Evolutionary conservation across 2,888 invertebrate genomes (phyloP), one percentile per base, ranked within the genome.

Genomic region (Oligia latruncula): DNA sequence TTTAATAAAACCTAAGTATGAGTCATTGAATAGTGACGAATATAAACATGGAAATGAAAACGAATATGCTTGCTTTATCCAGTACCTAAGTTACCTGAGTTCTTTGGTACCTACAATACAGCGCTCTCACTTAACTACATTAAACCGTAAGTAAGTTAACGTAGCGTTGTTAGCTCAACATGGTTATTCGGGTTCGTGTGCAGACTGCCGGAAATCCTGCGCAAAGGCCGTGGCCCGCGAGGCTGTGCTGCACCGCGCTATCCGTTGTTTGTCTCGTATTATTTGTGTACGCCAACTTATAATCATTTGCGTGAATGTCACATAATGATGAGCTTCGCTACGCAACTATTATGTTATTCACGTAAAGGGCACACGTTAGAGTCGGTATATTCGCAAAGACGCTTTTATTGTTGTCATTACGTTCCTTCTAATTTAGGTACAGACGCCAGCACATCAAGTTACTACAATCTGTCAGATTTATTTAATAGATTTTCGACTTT

Each of bases 141-240:
- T 72, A 83, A 80, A 67, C 67, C 68, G 52, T 72, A 80, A 80
- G 75, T 78, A 82, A 81, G 77, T 89, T 88, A 91, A 85, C 91
- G 87, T 91, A 90, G 84, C 89, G 89, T 88, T 91, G 91, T 92
- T 90, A 90, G 88, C 87, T 91, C 85, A 89, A 90, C 83, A 88
- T 90, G 84, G 88, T 87, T 88, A 90, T 91, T 90, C 91, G 91
- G 92, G 93, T 92, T 93, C 92, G 93, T 93, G 94, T 91, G 93
- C 93, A 92, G 90, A 92, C 89, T 95, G 95, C 95, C 96, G 96
- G 96, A 96, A 95, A 96, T 96, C 96, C 96, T 95, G 95, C 92
- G 92, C 90, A 92, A 93, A 95, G 96, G 96, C 94, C 96, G 92
- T 89, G 85, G 90, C 88, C 81, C 85, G 87, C 93, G 93, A 93